Percentiles rank a stretch among this genome's conserved stretches.
These are phyloP conservation scores for Otolemur garnettii DNA, from an alignment of 2,113 vertebrate species.

Conservation along the genomic window DNA sequence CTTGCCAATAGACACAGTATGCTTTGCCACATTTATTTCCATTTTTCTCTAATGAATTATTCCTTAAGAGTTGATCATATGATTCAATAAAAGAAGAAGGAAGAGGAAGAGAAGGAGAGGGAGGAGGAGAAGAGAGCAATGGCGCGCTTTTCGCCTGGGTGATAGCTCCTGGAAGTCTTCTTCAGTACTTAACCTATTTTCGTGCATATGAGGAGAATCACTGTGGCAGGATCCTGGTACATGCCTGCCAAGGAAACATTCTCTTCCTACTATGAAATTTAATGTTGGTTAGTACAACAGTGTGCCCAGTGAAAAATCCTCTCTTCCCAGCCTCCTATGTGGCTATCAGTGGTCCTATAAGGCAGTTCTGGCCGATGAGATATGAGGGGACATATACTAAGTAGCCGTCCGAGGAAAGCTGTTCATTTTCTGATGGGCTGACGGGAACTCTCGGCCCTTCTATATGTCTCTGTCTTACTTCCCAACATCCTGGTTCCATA, in stretches of 20 bases:
- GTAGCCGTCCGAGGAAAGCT: background rate
- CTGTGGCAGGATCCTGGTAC: background rate
- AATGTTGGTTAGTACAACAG: background rate
- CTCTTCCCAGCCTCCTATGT: background rate
- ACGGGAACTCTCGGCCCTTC: background rate
- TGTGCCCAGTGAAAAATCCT: background rate
- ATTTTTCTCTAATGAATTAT: conserved; percentile 27
- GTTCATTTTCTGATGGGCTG: background rate
- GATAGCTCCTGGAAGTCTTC: background rate
- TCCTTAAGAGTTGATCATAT: background rate
- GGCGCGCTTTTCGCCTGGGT: background rate
- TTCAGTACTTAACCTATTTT: background rate
- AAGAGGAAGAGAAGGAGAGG: background rate
- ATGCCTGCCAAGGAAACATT: background rate
- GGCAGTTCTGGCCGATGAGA: background rate
- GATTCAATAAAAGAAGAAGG: background rate
- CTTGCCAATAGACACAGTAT: conserved; percentile 44
- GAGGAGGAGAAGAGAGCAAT: fast-evolving
- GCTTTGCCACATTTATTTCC: conserved; percentile 26
- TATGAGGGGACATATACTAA: background rate
- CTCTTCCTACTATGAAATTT: background rate
- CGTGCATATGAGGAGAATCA: background rate
- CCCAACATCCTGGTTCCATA: background rate
- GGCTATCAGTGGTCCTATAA: background rate
- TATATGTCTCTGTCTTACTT: background rate